These are phyloP conservation scores for Hippocampus kuda DNA, from an alignment of 2,797 vertebrate genomes.

Conservation along the genomic window DNA sequence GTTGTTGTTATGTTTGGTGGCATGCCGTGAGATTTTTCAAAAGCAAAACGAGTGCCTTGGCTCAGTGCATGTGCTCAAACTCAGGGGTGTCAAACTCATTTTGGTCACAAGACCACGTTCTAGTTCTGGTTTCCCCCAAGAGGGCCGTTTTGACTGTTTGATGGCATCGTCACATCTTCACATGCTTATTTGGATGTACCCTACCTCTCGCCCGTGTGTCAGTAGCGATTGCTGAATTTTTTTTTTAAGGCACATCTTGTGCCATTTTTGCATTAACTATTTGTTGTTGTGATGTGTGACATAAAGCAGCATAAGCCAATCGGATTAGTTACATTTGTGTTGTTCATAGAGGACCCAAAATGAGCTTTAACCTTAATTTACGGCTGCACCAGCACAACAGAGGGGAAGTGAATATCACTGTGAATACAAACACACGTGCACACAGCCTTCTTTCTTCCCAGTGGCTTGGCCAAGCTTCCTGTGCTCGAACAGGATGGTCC, in stretches of 20 bases:
- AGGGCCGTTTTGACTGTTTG: too few relatives aligned
- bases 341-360: conserved; percentile 28
- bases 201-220: too few relatives aligned
- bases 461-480: conserved; percentile 49
- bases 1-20: too few relatives aligned
- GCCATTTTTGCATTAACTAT: background rate
- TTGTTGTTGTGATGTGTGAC: background rate
- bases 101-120: too few relatives aligned
- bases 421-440: conserved; percentile 23
- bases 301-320: background rate
- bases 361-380: conserved; percentile 29
- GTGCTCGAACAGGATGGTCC: conserved; percentile 52
- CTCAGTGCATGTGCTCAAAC: too few relatives aligned
- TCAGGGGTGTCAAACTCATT: too few relatives aligned
- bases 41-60: too few relatives aligned
- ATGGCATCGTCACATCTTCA: too few relatives aligned
- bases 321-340: background rate
- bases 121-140: too few relatives aligned
- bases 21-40: too few relatives aligned
- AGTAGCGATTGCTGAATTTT: too few relatives aligned
- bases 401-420: conserved; percentile 4
- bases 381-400: conserved; percentile 19
- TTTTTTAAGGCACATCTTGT: background rate
- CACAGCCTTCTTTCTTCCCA: conserved; percentile 52
- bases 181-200: too few relatives aligned